These are phyloP conservation scores for Stylophora pistillata DNA, from an alignment of 64 coral and sea anemone genomes.

Conservation along the genomic window DNA sequence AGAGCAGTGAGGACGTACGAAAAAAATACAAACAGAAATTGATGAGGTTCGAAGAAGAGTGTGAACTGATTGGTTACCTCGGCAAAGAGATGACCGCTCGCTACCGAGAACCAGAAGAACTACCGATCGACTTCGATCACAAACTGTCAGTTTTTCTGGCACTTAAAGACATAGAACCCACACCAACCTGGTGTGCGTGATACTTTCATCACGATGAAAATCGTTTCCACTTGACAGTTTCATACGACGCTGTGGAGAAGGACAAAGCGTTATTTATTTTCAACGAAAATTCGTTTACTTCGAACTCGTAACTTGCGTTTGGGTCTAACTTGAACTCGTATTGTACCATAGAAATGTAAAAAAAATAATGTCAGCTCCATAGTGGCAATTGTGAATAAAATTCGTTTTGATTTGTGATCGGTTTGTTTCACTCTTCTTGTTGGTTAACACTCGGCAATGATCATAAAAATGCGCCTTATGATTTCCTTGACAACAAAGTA, in stretches of 20 bases:
- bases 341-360: conserved; percentile 12
- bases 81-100: conserved; percentile 87
- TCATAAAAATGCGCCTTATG: too few relatives aligned
- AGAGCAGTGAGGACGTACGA: conserved; percentile 82
- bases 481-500: too few relatives aligned
- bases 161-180: conserved; percentile 81
- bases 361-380: not conserved
- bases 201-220: not conserved
- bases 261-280: conserved; percentile 25
- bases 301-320: not conserved
- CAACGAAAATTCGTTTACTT: not conserved
- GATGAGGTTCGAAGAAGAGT: conserved; percentile 89
- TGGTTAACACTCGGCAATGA: not conserved
- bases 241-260: not conserved
- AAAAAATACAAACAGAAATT: conserved; percentile 98
- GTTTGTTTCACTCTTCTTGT: not conserved
- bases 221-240: not conserved
- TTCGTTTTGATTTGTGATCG: not conserved
- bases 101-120: conserved; percentile 78
- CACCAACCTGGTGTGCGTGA: conserved; percentile 76
- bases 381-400: conserved; percentile 22
- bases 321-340: not conserved
- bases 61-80: conserved; percentile 90
- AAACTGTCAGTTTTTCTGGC: conserved; percentile 84
- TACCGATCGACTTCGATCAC: conserved; percentile 93